Percentiles rank a stretch among this genome's conserved stretches.
These are phyloP conservation scores for Papilio polyxenes DNA, from an alignment of 1,140 invertebrate species.

Conservation along the genomic window DNA sequence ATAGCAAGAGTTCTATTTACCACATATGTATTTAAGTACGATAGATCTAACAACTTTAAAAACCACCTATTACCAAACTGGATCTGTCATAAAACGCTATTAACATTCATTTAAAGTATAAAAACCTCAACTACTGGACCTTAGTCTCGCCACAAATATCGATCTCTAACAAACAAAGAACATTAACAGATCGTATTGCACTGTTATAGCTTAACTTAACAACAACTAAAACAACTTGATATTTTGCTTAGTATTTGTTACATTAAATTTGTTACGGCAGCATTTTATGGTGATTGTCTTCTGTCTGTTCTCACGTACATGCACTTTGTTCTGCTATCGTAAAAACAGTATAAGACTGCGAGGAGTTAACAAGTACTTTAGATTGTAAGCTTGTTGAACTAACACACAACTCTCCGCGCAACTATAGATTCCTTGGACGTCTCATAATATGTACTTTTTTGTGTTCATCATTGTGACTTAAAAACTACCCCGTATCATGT, in stretches of 20 bases:
- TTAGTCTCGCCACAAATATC: neutral
- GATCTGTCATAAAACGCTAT: neutral
- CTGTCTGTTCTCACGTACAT: constrained; percentile 15
- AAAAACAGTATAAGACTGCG: constrained; percentile 4
- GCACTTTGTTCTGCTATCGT: constrained; percentile 11
- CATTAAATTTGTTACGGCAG: neutral
- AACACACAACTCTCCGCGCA: neutral
- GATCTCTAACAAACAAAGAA: neutral
- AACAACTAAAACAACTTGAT: neutral
- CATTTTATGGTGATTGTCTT: constrained; percentile 24
- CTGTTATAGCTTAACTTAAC: neutral
- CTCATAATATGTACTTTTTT: neutral
- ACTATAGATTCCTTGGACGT: neutral
- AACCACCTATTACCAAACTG: too few species aligned
- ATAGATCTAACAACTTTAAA: too few species aligned
- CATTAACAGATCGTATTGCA: neutral
- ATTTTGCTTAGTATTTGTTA: constrained; percentile 11
- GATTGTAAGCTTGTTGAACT: constrained; percentile 5
- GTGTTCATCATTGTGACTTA: neutral
- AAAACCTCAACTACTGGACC: neutral
- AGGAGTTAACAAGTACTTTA: constrained; percentile 6
- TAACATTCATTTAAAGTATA: neutral
- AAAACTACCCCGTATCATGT: neutral
- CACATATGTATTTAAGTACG: too few species aligned
- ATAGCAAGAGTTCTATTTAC: too few species aligned